A percentile compares a stretch with the other conserved stretches of the same genome.
Evolutionary conservation across 2,797 vertebrate genomes (phyloP).

Genomic region (Peromyscus attwateri): DNA sequence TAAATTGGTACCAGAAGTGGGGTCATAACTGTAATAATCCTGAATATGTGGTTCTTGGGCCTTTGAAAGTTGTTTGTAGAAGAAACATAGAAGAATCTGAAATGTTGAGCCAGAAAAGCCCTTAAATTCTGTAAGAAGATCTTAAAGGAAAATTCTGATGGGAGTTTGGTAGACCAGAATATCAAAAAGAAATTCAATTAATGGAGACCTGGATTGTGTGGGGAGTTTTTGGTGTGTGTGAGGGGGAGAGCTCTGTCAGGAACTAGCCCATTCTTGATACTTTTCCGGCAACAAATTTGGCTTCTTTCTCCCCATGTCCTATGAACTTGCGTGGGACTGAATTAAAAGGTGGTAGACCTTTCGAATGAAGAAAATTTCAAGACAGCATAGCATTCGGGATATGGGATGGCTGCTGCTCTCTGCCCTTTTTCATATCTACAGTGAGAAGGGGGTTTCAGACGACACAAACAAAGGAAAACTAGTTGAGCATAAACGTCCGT

Average conservation of each 20-base stretch:
- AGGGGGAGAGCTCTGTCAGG: not conserved
- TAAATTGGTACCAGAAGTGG: not conserved
- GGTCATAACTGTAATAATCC: not conserved
- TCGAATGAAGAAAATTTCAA: not conserved
- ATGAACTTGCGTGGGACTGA: not conserved
- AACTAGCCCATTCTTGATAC: not conserved
- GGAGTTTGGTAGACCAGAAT: not conserved
- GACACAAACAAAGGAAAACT: not conserved
- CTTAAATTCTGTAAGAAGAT: not conserved
- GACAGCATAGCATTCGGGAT: not conserved
- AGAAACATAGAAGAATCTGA: not conserved
- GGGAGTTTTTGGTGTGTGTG: too few relatives aligned
- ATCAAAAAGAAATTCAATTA: not conserved
- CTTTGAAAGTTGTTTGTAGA: not conserved
- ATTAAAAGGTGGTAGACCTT: not conserved
- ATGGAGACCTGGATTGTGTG: not conserved
- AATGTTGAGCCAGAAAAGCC: not conserved
- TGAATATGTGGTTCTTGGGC: too few relatives aligned
- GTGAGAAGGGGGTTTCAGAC: not conserved
- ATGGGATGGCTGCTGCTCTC: not conserved
- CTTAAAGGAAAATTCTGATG: not conserved
- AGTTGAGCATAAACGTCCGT: too few relatives aligned
- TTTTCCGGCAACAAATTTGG: not conserved
- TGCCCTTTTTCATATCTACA: not conserved
- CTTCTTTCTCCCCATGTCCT: not conserved